Evolutionary conservation across 2,113 vertebrate species (phyloP), one percentile per base, ranked within the genome.

Genomic region (Lepisosteus osseus): DNA sequence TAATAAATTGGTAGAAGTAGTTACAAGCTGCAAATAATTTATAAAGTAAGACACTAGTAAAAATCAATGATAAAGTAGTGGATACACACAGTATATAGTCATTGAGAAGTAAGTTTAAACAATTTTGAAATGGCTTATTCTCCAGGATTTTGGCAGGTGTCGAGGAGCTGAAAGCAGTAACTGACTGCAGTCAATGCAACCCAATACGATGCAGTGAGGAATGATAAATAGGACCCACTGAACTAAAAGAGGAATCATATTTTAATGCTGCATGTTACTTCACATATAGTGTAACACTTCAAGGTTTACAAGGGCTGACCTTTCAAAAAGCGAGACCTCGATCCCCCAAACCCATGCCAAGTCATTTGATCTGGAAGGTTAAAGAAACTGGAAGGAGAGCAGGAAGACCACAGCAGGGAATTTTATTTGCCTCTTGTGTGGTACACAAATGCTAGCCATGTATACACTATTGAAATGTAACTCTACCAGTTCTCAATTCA

Each of bases 191-290:
- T 66, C 64, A 45, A 42, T 2, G 64, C 11, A 66, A 66, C 43
- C 64, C 64, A 47, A 66, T 47, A 66, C 5, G 64, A 51, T 6
- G 47, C 64, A n/a, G 64, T 6, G 45, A 66, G 45, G 43, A 42
- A 51, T 9, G 47, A 9, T 9, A 6, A n/a, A 15, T 11, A 15
- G 13, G 64, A 66, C 44, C 41, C 45, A 66, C 14, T 12, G 62
- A 29, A 29, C 47, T 51, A 51, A 51, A 51, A 44, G 64, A 66
- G 43, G 64, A 41, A 44, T 66, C 64, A 45, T 66, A 66, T 66
- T 66, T 45, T 47, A 66, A 66, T 66, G 45, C 29, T 14, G 45
- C 47, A 66, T 44, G 14, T 13, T 47, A 42, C 45, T 45, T 66
- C 64, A 6, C 42, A 47, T 66, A 45, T 44, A 42, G 12, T 12